Percentiles rank a stretch among this genome's conserved stretches.
These are phyloP conservation scores for Pipistrellus nathusii DNA, from an alignment of 2,797 vertebrate genomes.

Conservation along the genomic window DNA sequence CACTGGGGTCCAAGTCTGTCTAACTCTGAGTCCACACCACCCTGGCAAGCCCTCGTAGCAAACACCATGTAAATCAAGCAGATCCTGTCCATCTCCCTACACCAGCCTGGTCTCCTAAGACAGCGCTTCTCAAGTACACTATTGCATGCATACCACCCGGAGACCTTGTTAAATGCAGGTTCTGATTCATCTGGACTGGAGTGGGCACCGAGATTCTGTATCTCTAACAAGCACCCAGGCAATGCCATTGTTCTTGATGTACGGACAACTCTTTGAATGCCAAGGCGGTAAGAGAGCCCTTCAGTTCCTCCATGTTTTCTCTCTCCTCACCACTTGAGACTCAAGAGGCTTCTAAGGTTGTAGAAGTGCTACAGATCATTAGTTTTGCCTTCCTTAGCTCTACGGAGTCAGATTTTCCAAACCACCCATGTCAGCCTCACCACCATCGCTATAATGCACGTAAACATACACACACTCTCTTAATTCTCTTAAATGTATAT, in stretches of 20 bases:
- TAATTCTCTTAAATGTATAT: background rate
- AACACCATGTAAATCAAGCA: background rate
- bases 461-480: background rate
- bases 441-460: background rate
- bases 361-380: background rate
- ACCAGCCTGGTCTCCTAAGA: accelerated
- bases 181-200: background rate
- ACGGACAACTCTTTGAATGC: background rate
- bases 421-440: background rate
- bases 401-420: background rate
- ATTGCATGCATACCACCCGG: accelerated
- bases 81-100: background rate
- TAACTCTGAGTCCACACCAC: background rate
- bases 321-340: background rate
- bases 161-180: background rate
- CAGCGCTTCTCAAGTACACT: background rate
- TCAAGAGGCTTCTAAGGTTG: background rate
- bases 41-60: background rate
- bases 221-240: background rate
- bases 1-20: background rate
- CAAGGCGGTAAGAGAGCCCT: background rate
- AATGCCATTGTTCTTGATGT: background rate
- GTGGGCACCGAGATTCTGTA: background rate
- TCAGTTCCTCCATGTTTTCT: background rate
- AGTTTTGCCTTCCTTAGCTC: slow-evolving; percentile 11